Base-by-base conservation (phyloP, 2,888 invertebrate species). In the Dynastes maya region DNA sequence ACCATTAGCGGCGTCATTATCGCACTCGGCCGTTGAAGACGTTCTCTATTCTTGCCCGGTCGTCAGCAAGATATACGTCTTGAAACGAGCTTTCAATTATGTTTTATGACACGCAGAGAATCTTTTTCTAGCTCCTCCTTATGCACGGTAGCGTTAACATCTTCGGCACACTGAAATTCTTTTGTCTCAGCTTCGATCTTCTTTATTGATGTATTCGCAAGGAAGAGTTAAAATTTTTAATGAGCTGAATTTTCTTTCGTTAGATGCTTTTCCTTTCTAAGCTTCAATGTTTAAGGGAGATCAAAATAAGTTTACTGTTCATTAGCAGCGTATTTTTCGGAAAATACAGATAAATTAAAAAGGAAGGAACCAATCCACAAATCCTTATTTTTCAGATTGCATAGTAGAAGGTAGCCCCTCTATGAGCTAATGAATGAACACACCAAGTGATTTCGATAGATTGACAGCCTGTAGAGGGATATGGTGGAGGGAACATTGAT, bases 31-130 rank as follows among this genome's bases (percentile, higher is more conserved):
- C 84, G 83, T 82, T 80, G 81, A 83, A 85, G 83, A 84, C 84
- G 83, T 82, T 82, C 83, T 77, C 82, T 83, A 80, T 72, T 40
- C 84, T 84, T 84, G 84, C 83, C 82, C 82, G 80, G 81, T 82
- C 81, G 81, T 22, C 40, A 58, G 82, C 84, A 84, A 85, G 84
- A 86, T 86, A 85, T 86, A 86, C 83, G 84, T 84, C 84, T 84
- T 83, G 83, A 82, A 84, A 86, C 83, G 85, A 85, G 85, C 84
- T 85, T 86, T 86, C 86, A 85, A 87, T 87, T 87, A 86, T 86
- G 85, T 86, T 87, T 86, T 86, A 85, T 85, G 84, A 82, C 72
- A 58, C 37, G 49, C 32, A 27, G 45, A 32, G 72, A 13, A 37
- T 37, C 55, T 37, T 22, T 40, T n/a, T 72, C 40, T 58, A 40